Evolutionary conservation across 2,113 vertebrate species (phyloP).

Genomic region (Tautogolabrus adspersus): DNA sequence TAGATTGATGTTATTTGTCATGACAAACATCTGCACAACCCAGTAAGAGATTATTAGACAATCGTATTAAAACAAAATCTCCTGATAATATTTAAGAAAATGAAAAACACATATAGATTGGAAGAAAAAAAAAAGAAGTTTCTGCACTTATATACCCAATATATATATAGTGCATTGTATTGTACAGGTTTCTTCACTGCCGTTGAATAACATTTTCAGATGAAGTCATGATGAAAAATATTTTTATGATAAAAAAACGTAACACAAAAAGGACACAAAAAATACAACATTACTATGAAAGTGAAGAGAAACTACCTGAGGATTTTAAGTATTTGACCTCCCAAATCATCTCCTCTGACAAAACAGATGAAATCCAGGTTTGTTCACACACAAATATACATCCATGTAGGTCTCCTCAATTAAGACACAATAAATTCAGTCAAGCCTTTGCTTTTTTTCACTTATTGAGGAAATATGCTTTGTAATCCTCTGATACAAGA

Average conservation of each 20-base stretch:
- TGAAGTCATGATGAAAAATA: neutral
- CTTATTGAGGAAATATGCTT: conserved; percentile 80
- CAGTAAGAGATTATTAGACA: neutral
- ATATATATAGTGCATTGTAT: too few species aligned
- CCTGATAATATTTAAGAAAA: too few species aligned
- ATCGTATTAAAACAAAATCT: too few species aligned
- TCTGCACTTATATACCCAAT: too few species aligned
- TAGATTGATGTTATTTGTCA: neutral
- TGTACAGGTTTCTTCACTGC: too few species aligned
- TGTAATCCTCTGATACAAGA: conserved; percentile 81
- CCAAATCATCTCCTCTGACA: conserved; percentile 51
- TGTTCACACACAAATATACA: conserved; percentile 78
- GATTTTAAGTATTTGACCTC: conserved; percentile 45
- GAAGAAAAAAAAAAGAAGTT: too few species aligned
- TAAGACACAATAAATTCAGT: conserved; percentile 82
- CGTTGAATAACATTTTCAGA: neutral
- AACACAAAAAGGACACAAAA: neutral
- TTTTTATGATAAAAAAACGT: neutral
- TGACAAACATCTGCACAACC: neutral
- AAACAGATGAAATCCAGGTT: conserved; percentile 45
- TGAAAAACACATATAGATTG: too few species aligned
- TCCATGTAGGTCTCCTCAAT: conserved; percentile 74
- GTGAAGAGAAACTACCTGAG: conserved; percentile 37
- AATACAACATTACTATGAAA: neutral
- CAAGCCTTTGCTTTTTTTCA: conserved; percentile 67